Conservation (phyloP, 1,140 invertebrate genomes). For the Macrobrachium rosenbergii region DNA sequence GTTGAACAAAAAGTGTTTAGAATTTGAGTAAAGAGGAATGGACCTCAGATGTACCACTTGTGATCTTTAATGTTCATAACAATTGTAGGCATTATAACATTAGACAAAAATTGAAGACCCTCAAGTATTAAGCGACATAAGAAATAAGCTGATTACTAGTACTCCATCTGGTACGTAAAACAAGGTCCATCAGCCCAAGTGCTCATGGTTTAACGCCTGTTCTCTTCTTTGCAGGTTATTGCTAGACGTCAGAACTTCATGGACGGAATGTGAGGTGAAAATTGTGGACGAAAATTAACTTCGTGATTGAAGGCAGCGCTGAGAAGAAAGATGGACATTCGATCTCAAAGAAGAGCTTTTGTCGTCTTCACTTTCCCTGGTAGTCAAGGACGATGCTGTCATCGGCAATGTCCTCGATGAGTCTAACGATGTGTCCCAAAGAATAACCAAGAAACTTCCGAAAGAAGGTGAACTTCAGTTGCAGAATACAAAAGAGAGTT, state of each 20-base stretch:
- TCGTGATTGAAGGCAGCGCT: conserved; percentile 59
- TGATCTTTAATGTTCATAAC: background rate
- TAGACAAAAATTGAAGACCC: too few species aligned
- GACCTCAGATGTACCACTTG: too few species aligned
- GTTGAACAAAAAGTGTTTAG: too few species aligned
- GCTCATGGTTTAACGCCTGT: background rate
- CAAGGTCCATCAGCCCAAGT: background rate
- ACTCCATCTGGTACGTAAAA: too few species aligned
- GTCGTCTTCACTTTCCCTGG: conserved; percentile 59
- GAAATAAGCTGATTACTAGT: background rate
- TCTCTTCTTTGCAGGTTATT: conserved; percentile 44
- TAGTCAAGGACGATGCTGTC: conserved; percentile 39
- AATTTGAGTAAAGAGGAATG: too few species aligned
- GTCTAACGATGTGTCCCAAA: conserved; percentile 56
- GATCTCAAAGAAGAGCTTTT: conserved; percentile 53
- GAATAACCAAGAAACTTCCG: conserved; percentile 13
- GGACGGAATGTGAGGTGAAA: conserved; percentile 60
- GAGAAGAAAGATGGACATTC: conserved; percentile 47
- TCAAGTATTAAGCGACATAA: too few species aligned
- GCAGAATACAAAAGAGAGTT: background rate
- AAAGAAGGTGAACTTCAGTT: background rate
- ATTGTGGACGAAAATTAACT: conserved; percentile 60
- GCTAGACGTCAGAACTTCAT: conserved; percentile 62
- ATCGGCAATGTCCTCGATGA: conserved; percentile 59
- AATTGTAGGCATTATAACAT: background rate